phyloP scores from a whole-genome alignment of 2,888 invertebrate species.

The Ormyrus nitidulus region DNA sequence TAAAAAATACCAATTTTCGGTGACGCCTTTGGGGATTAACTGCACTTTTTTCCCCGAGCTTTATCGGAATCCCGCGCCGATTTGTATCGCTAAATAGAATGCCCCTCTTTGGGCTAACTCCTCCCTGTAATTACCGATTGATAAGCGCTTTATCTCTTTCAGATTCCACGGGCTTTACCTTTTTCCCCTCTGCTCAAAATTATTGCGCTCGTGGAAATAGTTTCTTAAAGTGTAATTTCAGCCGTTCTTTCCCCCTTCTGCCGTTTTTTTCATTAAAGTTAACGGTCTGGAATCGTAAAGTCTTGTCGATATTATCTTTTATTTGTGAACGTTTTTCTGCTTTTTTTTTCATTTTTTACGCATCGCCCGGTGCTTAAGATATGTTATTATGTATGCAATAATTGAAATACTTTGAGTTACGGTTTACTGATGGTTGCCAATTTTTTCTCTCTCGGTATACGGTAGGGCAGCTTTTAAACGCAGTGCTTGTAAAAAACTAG shows the following conservation, averaged over 20 bases:
- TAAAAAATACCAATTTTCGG: constrained; percentile 53
- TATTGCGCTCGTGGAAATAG: constrained; percentile 39
- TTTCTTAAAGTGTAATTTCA: constrained; percentile 37
- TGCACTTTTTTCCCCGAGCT: constrained; percentile 38
- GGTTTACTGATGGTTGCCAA: not conserved
- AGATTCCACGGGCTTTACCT: constrained; percentile 42
- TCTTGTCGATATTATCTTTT: constrained; percentile 20
- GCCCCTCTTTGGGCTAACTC: constrained; percentile 18
- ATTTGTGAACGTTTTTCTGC: not conserved
- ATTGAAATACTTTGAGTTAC: constrained; percentile 17
- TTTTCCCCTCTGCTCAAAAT: constrained; percentile 27
- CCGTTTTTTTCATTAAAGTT: constrained; percentile 35
- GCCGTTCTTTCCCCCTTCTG: not conserved
- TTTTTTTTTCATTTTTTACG: constrained; percentile 8
- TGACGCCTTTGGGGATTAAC: constrained; percentile 55
- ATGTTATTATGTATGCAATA: constrained; percentile 17
- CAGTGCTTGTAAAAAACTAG: too few relatives aligned
- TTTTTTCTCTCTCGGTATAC: too few relatives aligned
- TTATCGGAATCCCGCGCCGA: constrained; percentile 45
- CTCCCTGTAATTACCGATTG: constrained; percentile 51
- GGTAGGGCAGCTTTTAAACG: too few relatives aligned
- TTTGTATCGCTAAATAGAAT: constrained; percentile 55
- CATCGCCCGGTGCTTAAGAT: constrained; percentile 11
- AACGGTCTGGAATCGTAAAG: constrained; percentile 28
- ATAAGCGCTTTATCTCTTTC: constrained; percentile 51